A percentile compares a stretch with the other conserved stretches of the same genome.
Conservation (phyloP, 64 coral and sea anemone genomes). For the Hydrozoanthus tunicans region DNA sequence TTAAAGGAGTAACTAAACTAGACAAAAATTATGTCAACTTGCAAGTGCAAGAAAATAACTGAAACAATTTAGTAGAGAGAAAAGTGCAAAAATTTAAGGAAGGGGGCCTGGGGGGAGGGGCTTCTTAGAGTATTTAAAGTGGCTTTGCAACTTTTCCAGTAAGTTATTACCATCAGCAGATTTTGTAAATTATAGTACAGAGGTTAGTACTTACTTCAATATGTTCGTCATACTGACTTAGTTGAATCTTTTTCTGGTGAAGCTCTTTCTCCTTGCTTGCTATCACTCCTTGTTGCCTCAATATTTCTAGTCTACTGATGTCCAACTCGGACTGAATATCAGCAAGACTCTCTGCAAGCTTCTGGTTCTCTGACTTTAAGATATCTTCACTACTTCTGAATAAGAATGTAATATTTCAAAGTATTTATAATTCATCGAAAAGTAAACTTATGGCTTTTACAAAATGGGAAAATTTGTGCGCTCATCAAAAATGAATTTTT, state of each 20-base stretch:
- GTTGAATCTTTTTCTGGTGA: constrained; percentile 2
- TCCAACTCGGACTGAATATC: constrained; percentile 45
- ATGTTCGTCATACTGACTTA: constrained; percentile 30
- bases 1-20: too few relatives aligned
- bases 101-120: too few relatives aligned
- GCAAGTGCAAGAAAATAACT: too few relatives aligned
- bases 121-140: too few relatives aligned
- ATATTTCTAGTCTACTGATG: constrained; percentile 20
- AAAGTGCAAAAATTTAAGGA: too few relatives aligned
- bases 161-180: too few relatives aligned
- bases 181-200: neutral
- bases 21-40: too few relatives aligned
- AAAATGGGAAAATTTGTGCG: too few relatives aligned
- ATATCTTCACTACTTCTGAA: neutral
- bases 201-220: constrained; percentile 12
- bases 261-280: neutral
- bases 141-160: too few relatives aligned
- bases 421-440: neutral
- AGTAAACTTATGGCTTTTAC: neutral
- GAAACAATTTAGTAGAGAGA: too few relatives aligned
- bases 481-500: too few relatives aligned
- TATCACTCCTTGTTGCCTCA: constrained; percentile 37
- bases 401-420: neutral
- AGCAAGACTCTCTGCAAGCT: constrained; percentile 2
- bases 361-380: constrained; percentile 26